Percentiles rank a stretch among this genome's conserved stretches.
Conservation (phyloP, 2,888 invertebrate species). For the Synergus itoensis region DNA sequence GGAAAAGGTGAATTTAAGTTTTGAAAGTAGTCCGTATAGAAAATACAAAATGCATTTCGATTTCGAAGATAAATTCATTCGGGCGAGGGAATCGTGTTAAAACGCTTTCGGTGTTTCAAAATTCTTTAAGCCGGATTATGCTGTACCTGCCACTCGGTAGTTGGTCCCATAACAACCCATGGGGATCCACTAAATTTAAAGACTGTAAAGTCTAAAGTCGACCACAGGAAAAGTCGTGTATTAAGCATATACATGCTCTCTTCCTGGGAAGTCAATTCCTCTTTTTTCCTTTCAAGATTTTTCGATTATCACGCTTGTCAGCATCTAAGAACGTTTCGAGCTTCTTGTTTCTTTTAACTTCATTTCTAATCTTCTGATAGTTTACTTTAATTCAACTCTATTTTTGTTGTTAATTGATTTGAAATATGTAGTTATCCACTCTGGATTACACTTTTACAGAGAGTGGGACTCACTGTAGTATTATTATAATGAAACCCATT, state of each 20-base stretch:
- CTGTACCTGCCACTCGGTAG: constrained; percentile 65
- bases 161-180: constrained; percentile 43
- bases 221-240: constrained; percentile 21
- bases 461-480: background rate
- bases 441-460: background rate
- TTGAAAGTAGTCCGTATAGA: background rate
- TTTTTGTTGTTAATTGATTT: background rate
- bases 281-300: background rate
- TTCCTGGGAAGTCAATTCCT: background rate
- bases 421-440: background rate
- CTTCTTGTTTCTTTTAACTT: background rate
- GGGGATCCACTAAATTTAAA: constrained; percentile 1
- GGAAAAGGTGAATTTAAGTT: background rate
- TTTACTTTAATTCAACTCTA: too few relatives aligned
- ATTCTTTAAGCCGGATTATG: constrained; percentile 76
- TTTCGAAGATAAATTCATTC: constrained; percentile 42
- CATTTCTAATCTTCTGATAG: background rate
- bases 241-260: background rate
- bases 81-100: constrained; percentile 67
- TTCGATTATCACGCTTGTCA: background rate
- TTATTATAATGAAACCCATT: constrained; percentile 8
- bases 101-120: constrained; percentile 75
- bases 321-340: background rate
- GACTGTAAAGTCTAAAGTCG: constrained; percentile 15
- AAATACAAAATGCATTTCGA: constrained; percentile 10